phyloP scores from a whole-genome alignment of 2,113 vertebrate species.

The Hystrix cristata region DNA sequence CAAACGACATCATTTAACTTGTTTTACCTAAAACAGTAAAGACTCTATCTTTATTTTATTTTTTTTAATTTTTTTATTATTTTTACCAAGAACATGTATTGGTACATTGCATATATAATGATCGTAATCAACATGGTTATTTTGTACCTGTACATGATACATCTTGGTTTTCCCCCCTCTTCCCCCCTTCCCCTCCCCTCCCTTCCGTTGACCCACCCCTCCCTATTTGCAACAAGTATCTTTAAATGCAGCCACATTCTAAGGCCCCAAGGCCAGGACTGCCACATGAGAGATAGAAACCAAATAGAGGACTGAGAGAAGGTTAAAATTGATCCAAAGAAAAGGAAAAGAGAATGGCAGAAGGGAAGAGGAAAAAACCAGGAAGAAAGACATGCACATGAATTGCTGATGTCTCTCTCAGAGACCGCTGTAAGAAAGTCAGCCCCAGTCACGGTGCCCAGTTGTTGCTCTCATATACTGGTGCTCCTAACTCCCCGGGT shows the following conservation, averaged over 20 bases:
- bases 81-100: too few species aligned
- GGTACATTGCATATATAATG: too few species aligned
- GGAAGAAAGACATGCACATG: background rate
- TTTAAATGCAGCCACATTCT: background rate
- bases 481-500: background rate
- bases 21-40: background rate
- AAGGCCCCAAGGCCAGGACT: background rate
- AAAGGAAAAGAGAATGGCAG: background rate
- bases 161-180: too few species aligned
- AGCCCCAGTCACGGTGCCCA: rapidly evolving
- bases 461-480: background rate
- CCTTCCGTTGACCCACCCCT: too few species aligned
- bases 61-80: too few species aligned
- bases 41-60: too few species aligned
- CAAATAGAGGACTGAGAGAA: background rate
- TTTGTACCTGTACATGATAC: too few species aligned
- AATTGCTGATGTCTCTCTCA: background rate
- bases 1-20: background rate
- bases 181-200: too few species aligned
- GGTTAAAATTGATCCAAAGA: background rate
- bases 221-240: too few species aligned
- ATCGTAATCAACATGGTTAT: too few species aligned
- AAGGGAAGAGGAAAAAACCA: background rate
- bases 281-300: background rate
- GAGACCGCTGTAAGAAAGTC: background rate